Evolutionary conservation across 2,113 vertebrate genomes (phyloP).

Genomic region (Pomatostomus ruficeps): DNA sequence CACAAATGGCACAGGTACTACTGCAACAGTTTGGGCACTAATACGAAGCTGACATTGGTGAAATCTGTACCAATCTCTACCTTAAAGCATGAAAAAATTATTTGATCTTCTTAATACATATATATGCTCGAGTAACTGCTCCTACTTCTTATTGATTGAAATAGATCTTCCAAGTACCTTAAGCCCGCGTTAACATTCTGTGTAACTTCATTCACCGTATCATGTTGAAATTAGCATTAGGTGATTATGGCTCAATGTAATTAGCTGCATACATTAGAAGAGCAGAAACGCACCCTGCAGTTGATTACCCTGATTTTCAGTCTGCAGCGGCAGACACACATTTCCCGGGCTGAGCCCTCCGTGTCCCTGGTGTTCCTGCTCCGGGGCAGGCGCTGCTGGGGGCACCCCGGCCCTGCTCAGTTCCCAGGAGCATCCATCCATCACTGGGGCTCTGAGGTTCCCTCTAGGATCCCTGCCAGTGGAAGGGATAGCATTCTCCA

Average conservation of each 20-base stretch:
- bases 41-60: not conserved
- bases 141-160: not conserved
- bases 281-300: not conserved
- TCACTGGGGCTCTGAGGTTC: not conserved
- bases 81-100: not conserved
- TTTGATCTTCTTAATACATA: not conserved
- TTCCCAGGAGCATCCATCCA: not conserved
- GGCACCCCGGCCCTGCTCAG: accelerated
- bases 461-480: not conserved
- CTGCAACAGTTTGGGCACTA: not conserved
- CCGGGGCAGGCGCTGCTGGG: accelerated
- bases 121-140: not conserved
- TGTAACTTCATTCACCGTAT: not conserved
- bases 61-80: not conserved
- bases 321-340: not conserved
- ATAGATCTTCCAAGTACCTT: not conserved
- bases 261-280: not conserved
- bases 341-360: not conserved
- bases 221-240: not conserved
- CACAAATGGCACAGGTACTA: not conserved
- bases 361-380: accelerated
- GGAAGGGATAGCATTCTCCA: not conserved
- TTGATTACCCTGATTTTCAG: not conserved
- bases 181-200: not conserved
- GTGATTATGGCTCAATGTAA: not conserved